Evolutionary conservation across 2,113 vertebrate genomes (phyloP).

Genomic region (Cryptotis parvus): DNA sequence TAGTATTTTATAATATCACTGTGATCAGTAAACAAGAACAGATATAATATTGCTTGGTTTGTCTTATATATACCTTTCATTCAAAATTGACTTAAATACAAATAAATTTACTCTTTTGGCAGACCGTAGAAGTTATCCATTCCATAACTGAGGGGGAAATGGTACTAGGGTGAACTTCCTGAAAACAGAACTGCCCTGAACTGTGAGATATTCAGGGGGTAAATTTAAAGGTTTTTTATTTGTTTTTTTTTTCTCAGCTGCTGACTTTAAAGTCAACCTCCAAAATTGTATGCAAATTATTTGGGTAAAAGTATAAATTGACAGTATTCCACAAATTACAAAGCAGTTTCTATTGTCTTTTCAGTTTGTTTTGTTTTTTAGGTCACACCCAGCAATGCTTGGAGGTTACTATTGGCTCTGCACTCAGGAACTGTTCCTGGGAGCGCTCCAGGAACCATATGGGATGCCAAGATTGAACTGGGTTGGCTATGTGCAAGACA

Average conservation of each 20-base stretch:
- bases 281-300: not conserved
- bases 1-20: not conserved
- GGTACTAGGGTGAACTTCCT: not conserved
- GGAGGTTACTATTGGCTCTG: too few species aligned
- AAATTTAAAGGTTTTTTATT: not conserved
- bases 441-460: too few species aligned
- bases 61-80: not conserved
- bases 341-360: not conserved
- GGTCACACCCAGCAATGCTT: too few species aligned
- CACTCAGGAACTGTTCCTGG: too few species aligned
- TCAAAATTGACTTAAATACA: slow-evolving; percentile 17
- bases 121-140: not conserved
- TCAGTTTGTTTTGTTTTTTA: not conserved
- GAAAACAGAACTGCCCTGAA: slow-evolving; percentile 4
- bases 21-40: not conserved
- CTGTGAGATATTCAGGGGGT: not conserved
- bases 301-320: slow-evolving; percentile 7
- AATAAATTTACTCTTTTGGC: not conserved
- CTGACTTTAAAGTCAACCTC: slow-evolving; percentile 10
- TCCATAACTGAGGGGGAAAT: not conserved
- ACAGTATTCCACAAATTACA: not conserved
- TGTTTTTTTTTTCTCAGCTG: slow-evolving; percentile 31
- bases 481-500: too few species aligned
- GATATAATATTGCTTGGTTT: not conserved
- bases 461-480: too few species aligned